Conservation (phyloP, 2,113 vertebrate genomes). For the Mesembrinibis cayennensis region DNA sequence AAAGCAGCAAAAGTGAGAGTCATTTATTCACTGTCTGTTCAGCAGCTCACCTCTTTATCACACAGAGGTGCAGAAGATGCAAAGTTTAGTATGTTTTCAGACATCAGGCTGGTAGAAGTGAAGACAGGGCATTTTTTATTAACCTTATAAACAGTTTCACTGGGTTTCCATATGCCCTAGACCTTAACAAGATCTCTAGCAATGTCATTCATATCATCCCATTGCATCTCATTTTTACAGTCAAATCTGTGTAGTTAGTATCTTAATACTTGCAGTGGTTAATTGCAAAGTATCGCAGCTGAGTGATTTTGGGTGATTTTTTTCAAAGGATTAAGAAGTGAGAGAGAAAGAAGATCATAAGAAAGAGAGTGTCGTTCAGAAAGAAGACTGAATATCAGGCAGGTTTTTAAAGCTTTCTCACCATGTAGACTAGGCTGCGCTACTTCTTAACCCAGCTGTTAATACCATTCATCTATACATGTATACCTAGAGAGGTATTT, state of each 20-base stretch:
- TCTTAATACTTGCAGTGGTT: neutral
- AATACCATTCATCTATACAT: neutral
- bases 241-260: neutral
- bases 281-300: neutral
- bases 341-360: neutral
- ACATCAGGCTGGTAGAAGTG: neutral
- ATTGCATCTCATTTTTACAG: neutral
- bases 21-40: conserved; percentile 47
- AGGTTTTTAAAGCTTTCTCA: neutral
- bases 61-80: neutral
- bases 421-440: neutral
- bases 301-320: neutral
- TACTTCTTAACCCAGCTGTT: neutral
- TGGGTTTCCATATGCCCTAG: neutral
- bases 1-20: conserved; percentile 58
- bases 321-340: neutral
- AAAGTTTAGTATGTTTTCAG: conserved; percentile 31
- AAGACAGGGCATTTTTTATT: conserved; percentile 2
- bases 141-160: neutral
- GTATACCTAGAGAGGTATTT: neutral
- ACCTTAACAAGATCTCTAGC: neutral
- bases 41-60: conserved; percentile 40
- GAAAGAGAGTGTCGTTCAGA: neutral
- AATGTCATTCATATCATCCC: neutral
- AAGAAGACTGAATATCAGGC: neutral